Evolutionary conservation across 2,888 invertebrate genomes (phyloP), one percentile per base, ranked within the genome.

Genomic region (Seira musarum): DNA sequence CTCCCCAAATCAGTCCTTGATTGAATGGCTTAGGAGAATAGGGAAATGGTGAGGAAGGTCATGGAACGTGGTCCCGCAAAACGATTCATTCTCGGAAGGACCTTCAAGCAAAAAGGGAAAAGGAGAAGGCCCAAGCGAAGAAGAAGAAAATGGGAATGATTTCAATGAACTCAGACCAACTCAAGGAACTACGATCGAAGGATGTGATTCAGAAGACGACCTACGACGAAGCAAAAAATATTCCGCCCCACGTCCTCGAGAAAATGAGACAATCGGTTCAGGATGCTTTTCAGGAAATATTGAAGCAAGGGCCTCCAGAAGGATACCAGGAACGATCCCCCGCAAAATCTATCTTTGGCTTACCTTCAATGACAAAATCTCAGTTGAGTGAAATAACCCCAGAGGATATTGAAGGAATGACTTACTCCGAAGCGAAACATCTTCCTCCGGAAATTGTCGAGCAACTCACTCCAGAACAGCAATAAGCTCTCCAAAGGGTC

Each of bases 11-110:
- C 53, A 57, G 19, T 71, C 0, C 35, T 71, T 5, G 17, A 68
- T 5, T 25, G 65, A 53, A 74, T 73, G 74, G 35, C 49, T 0
- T 2, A n/a, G 0, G 69, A 80, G 19, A 68, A 76, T 10, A 15
- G 35, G 64, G 53, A 63, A 8, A 69, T 65, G 1, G 64, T 78
- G 13, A 64, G 66, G 10, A 78, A 66, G 15, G 64, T 76, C 0
- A n/a, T 70, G 0, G 30, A 60, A 19, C n/a, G 24, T n/a, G 69
- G 65, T 10, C 65, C 65, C 1, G 46, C 15, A 6, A 3, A n/a
- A n/a, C n/a, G n/a, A n/a, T n/a, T n/a, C n/a, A n/a, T n/a, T n/a
- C n/a, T n/a, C n/a, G n/a, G n/a, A n/a, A n/a, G n/a, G n/a, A n/a
- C n/a, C n/a, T n/a, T n/a, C n/a, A n/a, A n/a, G n/a, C n/a, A n/a